Evolutionary conservation across 1,140 invertebrate species (phyloP).

Genomic region (Eupristina koningsbergeri): DNA sequence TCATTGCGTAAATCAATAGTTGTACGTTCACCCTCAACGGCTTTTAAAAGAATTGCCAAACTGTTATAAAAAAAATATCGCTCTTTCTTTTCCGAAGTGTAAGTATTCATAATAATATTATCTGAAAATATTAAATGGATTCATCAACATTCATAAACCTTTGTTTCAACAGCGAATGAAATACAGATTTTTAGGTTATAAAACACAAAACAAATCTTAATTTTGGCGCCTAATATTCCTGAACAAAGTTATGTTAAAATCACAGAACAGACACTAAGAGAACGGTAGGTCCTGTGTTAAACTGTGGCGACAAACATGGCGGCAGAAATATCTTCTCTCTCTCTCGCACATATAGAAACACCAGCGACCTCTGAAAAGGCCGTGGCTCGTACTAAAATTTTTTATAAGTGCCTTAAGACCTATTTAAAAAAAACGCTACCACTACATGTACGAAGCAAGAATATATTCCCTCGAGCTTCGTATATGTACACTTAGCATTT

Average conservation of each 20-base stretch:
- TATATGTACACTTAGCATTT: too few relatives aligned
- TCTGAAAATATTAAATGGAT: background rate
- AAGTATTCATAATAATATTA: constrained; percentile 21
- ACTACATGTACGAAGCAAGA: too few relatives aligned
- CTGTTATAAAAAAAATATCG: constrained; percentile 56
- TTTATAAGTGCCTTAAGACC: too few relatives aligned
- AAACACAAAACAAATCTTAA: background rate
- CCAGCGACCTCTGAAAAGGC: too few relatives aligned
- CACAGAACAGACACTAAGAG: too few relatives aligned
- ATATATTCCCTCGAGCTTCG: too few relatives aligned
- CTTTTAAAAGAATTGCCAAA: constrained; percentile 77
- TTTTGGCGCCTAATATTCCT: background rate
- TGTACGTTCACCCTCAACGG: constrained; percentile 76
- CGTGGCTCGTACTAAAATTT: too few relatives aligned
- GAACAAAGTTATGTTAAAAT: background rate
- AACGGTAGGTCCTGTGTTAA: too few relatives aligned
- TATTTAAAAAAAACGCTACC: too few relatives aligned
- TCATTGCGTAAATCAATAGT: constrained; percentile 81
- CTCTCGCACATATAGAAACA: too few relatives aligned
- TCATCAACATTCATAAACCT: background rate
- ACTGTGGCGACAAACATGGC: too few relatives aligned
- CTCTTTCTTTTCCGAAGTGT: constrained; percentile 26
- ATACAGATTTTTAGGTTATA: background rate
- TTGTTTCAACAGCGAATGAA: background rate
- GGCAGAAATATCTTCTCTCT: too few relatives aligned